Percentiles rank a stretch among this genome's conserved stretches.
Conservation (phyloP, 2,113 vertebrate genomes). For the Anhinga anhinga region DNA sequence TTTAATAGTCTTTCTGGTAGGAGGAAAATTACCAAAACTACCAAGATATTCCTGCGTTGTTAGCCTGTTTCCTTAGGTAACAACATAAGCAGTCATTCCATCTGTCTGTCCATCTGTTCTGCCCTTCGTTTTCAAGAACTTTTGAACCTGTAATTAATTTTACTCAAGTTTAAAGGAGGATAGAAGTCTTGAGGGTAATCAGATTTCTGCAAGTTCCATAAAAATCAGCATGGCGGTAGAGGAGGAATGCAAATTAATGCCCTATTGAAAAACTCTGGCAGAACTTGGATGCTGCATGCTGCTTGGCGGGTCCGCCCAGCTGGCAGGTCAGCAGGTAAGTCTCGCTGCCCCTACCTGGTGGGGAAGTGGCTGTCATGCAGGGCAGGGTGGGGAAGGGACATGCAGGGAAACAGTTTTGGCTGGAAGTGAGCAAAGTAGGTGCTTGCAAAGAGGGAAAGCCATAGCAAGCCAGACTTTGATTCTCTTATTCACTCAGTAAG, state of each 20-base stretch:
- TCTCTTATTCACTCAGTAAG: neutral
- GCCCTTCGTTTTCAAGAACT: constrained; percentile 47
- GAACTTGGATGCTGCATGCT: neutral
- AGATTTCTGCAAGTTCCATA: neutral
- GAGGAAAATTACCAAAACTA: neutral
- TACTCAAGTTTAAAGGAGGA: neutral
- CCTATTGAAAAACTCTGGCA: neutral
- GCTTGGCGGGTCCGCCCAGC: neutral
- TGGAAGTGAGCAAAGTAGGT: neutral
- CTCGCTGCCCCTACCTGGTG: neutral
- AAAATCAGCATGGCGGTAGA: neutral
- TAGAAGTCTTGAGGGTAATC: neutral
- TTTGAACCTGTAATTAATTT: constrained; percentile 45
- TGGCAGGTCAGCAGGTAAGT: neutral
- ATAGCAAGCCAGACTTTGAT: neutral
- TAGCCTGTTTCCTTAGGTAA: constrained; percentile 48
- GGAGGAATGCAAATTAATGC: neutral
- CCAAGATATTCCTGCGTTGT: neutral
- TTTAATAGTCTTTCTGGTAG: neutral
- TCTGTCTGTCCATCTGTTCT: constrained; percentile 63
- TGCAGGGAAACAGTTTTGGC: neutral
- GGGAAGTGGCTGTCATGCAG: neutral
- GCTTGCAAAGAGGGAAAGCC: neutral
- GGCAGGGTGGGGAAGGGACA: neutral
- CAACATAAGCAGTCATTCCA: constrained; percentile 42